Base-by-base conservation (phyloP, 2,888 invertebrate species). In the Nomada lathburiana region DNA sequence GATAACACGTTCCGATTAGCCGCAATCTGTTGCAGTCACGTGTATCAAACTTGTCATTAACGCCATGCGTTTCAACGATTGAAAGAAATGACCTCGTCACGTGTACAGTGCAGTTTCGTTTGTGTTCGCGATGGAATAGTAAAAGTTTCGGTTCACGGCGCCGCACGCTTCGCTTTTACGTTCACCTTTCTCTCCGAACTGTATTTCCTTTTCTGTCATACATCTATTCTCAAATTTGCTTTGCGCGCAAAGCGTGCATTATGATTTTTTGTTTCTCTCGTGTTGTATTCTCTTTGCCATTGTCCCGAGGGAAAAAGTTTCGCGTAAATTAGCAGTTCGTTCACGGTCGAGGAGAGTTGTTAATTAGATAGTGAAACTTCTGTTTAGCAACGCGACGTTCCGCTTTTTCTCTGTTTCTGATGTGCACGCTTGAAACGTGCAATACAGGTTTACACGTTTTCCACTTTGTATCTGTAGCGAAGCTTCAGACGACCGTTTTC, bases 321-420 rank as follows among this genome's bases (percentile, higher is more conserved):
- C 53, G n/a, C 62, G 50, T 63, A 76, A 77, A 77, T 77, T 76
- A 63, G 63, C 77, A 78, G 42, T 69, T 63, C 9, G 55, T 20
- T 26, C 29, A 71, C 67, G 63, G 71, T 57, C 59, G 52, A 44
- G 62, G 23, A 36, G 71, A 60, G 52, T 55, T 67, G 62, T 63
- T 80, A 80, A 79, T 71, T 80, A 72, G 59, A 71, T 72, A 59
- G 62, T 44, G 71, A 80, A 72, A 72, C 79, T 78, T 68, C 50
- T 69, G 42, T 62, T 78, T 57, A 78, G 53, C 42, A 50, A 23
- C 29, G 42, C 16, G 16, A 5, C 9, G 55, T 59, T 36, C 26
- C 23, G 7, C 50, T 55, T 67, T 29, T 53, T 18, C 36, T 29
- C 11, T 23, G 23, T 2, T 9, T 20, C 42, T 55, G 53, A 53